These are phyloP conservation scores for Euleptes europaea DNA, from an alignment of 2,113 vertebrate species.

Conservation along the genomic window DNA sequence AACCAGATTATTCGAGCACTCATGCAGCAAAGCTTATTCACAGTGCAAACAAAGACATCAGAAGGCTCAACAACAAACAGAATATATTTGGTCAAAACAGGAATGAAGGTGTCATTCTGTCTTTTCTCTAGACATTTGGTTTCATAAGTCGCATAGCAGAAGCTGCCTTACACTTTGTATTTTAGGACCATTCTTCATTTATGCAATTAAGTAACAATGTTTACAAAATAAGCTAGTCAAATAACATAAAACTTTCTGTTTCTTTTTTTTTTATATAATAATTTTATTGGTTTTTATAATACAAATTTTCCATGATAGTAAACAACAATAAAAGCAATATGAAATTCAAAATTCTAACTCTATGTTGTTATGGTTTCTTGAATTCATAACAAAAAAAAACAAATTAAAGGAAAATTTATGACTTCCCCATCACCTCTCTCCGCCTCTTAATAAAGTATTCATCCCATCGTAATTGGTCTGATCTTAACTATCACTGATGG, in stretches of 20 bases:
- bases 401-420: no score
- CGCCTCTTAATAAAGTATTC: no score
- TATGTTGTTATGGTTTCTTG: no score
- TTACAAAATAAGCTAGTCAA: conserved; percentile 19
- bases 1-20: conserved; percentile 32
- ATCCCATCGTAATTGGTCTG: no score
- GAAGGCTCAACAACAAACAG: conserved; percentile 43
- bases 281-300: no score
- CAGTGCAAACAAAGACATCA: conserved; percentile 44
- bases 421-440: no score
- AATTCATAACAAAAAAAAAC: no score
- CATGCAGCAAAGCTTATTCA: conserved; percentile 35
- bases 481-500: no score
- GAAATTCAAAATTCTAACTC: no score
- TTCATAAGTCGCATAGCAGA: conserved; percentile 43
- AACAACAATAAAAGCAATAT: no score
- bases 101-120: conserved; percentile 55
- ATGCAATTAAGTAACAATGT: not conserved
- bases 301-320: no score
- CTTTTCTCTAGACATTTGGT: conserved; percentile 55
- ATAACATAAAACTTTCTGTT: not conserved
- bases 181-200: conserved; percentile 48
- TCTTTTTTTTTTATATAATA: no score
- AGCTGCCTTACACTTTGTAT: conserved; percentile 44
- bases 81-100: conserved; percentile 62